Conservation (phyloP, 1,140 invertebrate genomes). For the Zaprionus capensis region DNA sequence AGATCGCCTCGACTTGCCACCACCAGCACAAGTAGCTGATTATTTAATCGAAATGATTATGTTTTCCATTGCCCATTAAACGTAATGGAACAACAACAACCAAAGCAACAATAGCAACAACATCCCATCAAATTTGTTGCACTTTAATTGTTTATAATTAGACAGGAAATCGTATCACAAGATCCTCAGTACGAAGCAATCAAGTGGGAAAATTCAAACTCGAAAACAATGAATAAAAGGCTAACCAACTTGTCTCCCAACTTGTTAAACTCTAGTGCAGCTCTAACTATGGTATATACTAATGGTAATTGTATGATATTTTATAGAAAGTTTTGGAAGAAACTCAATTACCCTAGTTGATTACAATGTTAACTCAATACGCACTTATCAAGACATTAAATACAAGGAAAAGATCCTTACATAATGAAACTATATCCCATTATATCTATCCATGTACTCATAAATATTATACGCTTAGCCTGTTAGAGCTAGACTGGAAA, state of each 20-base stretch:
- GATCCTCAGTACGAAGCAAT: conserved; percentile 49
- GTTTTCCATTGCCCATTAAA: conserved; percentile 71
- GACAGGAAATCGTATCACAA: conserved; percentile 61
- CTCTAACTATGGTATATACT: background rate
- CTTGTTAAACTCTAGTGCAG: background rate
- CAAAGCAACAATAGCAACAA: conserved; percentile 37
- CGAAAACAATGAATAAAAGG: background rate
- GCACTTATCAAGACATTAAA: background rate
- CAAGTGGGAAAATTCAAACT: conserved; percentile 46
- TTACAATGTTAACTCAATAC: background rate
- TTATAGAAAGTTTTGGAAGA: background rate
- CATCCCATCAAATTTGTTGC: conserved; percentile 48
- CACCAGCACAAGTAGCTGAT: conserved; percentile 64
- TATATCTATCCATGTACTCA: background rate
- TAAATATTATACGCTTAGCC: background rate
- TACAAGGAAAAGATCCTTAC: background rate
- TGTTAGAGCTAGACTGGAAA: background rate
- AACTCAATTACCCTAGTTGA: background rate
- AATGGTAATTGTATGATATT: background rate
- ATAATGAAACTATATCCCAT: background rate
- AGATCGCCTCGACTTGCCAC: conserved; percentile 45
- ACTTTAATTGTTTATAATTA: conserved; percentile 68
- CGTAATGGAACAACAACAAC: conserved; percentile 52
- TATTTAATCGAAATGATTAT: conserved; percentile 81
- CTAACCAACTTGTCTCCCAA: background rate